Conservation (phyloP, 2,888 invertebrate species). For the Hermaeophaga mercurialis region DNA sequence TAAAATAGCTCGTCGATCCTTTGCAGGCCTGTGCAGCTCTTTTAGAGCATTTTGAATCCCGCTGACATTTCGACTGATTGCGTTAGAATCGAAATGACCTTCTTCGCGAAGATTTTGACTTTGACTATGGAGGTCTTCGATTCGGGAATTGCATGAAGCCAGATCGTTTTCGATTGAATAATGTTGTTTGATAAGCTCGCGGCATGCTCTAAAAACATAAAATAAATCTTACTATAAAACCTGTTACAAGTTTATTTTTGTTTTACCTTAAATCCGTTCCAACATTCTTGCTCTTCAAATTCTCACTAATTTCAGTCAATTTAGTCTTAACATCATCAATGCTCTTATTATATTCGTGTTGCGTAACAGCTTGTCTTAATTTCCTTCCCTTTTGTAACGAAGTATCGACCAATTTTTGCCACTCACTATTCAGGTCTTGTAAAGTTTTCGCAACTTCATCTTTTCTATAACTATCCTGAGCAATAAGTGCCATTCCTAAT, state of each 20-base stretch:
- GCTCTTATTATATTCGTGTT: conserved; percentile 76
- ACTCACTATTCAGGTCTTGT: conserved; percentile 73
- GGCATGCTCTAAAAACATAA: conserved; percentile 65
- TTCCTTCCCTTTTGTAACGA: conserved; percentile 71
- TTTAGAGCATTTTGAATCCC: conserved; percentile 73
- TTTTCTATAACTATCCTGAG: conserved; percentile 72
- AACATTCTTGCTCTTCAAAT: conserved; percentile 79
- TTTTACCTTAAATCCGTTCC: conserved; percentile 81
- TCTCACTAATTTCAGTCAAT: conserved; percentile 81
- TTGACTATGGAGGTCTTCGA: conserved; percentile 75
- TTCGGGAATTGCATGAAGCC: conserved; percentile 79
- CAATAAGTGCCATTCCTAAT: conserved; percentile 74
- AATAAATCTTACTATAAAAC: background rate
- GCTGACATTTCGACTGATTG: conserved; percentile 79
- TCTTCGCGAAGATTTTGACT: conserved; percentile 91
- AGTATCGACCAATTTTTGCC: conserved; percentile 74
- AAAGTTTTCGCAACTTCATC: conserved; percentile 72
- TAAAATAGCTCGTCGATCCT: conserved; percentile 73
- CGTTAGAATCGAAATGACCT: conserved; percentile 92
- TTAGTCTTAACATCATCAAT: conserved; percentile 90
- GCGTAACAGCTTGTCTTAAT: conserved; percentile 87
- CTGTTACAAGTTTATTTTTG: too few species aligned
- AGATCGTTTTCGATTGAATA: conserved; percentile 88
- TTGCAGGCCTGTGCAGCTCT: conserved; percentile 74
- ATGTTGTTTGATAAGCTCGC: conserved; percentile 87